These are phyloP conservation scores for Chromobotia macracanthus DNA, from an alignment of 2,797 vertebrate species.

Conservation along the genomic window DNA sequence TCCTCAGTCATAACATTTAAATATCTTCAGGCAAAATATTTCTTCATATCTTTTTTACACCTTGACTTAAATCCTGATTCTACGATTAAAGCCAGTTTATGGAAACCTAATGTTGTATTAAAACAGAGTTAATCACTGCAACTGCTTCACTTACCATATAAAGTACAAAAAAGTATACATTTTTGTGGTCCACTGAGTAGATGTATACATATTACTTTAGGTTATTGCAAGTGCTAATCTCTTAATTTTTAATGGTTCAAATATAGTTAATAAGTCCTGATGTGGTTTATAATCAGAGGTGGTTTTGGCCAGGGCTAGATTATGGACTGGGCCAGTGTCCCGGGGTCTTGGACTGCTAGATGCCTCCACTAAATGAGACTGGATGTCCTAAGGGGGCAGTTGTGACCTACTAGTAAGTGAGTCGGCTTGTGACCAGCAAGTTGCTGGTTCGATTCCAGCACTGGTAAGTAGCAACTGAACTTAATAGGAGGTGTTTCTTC, in stretches of 20 bases:
- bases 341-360: neutral
- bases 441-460: no score
- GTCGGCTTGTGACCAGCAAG: no score
- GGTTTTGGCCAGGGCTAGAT: constrained; percentile 58
- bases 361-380: no score
- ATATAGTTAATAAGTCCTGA: constrained; percentile 77
- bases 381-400: no score
- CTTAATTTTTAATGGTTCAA: no score
- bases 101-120: constrained; percentile 84
- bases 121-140: constrained; percentile 77
- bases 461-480: no score
- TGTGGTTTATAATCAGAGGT: constrained; percentile 70
- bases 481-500: neutral
- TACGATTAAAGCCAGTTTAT: constrained; percentile 79
- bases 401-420: no score
- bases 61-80: constrained; percentile 78
- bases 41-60: constrained; percentile 57
- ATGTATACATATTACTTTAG: constrained; percentile 77
- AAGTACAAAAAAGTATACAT: constrained; percentile 58
- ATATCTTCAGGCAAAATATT: constrained; percentile 74
- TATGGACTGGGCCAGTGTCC: neutral
- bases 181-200: constrained; percentile 70
- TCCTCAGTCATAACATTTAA: constrained; percentile 57
- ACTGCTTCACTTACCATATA: constrained; percentile 72
- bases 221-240: constrained; percentile 81